Percentiles rank a stretch among this genome's conserved stretches.
Conservation (phyloP, 2,888 invertebrate genomes). For the Rhopalosiphum nymphaeae region DNA sequence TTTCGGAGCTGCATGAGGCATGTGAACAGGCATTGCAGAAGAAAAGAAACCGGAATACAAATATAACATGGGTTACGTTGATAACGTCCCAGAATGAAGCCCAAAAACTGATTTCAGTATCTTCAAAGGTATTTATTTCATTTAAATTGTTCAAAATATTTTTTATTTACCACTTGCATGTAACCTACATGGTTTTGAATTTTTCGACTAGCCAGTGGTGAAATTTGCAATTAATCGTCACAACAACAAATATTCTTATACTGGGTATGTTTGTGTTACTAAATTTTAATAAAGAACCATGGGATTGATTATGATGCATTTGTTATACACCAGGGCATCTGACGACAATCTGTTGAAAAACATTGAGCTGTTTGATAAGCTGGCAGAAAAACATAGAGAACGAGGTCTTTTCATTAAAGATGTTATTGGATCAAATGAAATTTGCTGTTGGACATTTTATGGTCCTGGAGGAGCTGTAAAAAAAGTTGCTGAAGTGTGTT, state of each 20-base stretch:
- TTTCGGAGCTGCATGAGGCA: conserved; percentile 87
- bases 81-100: conserved; percentile 94
- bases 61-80: conserved; percentile 92
- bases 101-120: conserved; percentile 85
- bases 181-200: neutral
- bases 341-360: conserved; percentile 98
- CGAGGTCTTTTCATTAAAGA: conserved; percentile 97
- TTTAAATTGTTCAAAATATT: neutral
- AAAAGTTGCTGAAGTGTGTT: conserved; percentile 97
- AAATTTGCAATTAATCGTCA: conserved; percentile 97
- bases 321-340: conserved; percentile 78
- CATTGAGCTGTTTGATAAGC: conserved; percentile 96
- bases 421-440: conserved; percentile 97
- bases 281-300: neutral
- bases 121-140: conserved; percentile 76
- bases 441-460: conserved; percentile 99
- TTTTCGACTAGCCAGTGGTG: conserved; percentile 84
- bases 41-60: conserved; percentile 83
- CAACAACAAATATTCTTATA: conserved; percentile 99
- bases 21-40: conserved; percentile 89
- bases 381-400: conserved; percentile 94
- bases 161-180: neutral
- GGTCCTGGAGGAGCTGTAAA: conserved; percentile 88
- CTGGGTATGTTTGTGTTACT: conserved; percentile 74
- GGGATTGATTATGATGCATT: conserved; percentile 34